Conservation (phyloP, 2,113 vertebrate genomes). For the Alouatta palliata region DNA sequence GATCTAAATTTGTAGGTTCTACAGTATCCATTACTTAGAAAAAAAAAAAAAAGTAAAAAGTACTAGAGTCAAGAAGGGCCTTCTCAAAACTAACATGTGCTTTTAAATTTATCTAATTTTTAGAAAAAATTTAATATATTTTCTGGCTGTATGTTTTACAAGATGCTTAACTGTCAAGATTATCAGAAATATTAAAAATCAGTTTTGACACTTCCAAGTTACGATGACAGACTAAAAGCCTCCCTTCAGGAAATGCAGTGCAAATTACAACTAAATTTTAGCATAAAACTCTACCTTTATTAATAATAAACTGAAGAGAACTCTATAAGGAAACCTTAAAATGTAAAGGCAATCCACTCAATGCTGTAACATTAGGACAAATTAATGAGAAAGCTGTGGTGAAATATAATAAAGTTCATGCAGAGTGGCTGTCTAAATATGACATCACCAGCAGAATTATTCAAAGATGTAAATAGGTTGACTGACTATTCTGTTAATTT, state of each 20-base stretch:
- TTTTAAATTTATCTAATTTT: slow-evolving; percentile 5
- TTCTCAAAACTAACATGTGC: not conserved
- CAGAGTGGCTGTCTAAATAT: not conserved
- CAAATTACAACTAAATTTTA: not conserved
- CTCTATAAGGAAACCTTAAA: not conserved
- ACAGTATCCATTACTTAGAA: not conserved
- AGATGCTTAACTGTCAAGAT: not conserved
- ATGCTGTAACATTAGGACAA: not conserved
- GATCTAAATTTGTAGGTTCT: not conserved
- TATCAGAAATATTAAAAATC: not conserved
- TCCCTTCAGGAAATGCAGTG: not conserved
- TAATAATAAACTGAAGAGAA: not conserved
- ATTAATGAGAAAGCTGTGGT: not conserved
- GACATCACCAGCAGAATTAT: not conserved
- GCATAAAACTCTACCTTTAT: not conserved
- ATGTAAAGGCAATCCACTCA: not conserved
- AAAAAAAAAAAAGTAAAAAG: not conserved
- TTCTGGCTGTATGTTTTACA: not conserved
- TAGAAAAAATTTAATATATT: not conserved
- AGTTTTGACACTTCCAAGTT: not conserved
- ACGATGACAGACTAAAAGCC: not conserved
- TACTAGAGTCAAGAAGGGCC: not conserved
- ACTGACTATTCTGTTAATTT: not conserved
- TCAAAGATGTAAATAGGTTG: not conserved
- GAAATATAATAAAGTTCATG: not conserved